Percentiles rank a stretch among this genome's conserved stretches.
Conservation (phyloP, 2,888 invertebrate genomes). For the Drosophila quinaria region DNA sequence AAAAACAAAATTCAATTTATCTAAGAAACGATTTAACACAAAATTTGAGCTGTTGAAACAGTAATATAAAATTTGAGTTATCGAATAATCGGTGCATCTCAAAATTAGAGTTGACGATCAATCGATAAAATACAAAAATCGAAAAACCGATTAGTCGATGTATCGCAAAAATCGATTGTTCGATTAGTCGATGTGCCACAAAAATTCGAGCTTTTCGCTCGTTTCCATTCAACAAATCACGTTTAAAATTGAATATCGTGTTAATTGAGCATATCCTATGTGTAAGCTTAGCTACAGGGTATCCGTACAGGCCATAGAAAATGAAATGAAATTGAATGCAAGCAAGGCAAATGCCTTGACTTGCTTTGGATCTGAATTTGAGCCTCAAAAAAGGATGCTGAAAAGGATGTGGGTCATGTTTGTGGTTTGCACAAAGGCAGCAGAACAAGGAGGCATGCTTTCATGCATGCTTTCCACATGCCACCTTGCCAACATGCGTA, state of each 20-base stretch:
- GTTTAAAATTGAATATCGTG: neutral
- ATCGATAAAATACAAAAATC: too few species aligned
- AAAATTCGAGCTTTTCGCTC: too few species aligned
- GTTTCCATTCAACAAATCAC: neutral
- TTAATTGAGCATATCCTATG: too few species aligned
- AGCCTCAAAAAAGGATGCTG: neutral
- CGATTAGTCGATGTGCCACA: too few species aligned
- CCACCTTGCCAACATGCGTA: constrained; percentile 10
- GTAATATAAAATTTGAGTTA: too few species aligned
- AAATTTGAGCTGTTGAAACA: too few species aligned
- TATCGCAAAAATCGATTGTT: too few species aligned
- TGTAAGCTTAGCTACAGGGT: constrained; percentile 13
- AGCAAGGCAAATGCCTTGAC: constrained; percentile 28
- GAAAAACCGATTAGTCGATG: too few species aligned
- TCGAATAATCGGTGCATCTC: too few species aligned
- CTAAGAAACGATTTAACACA: too few species aligned
- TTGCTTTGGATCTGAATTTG: neutral
- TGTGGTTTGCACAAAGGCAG: constrained; percentile 1
- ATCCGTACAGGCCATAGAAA: neutral
- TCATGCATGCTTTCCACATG: constrained; percentile 12
- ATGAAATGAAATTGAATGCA: constrained; percentile 37
- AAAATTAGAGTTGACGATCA: too few species aligned
- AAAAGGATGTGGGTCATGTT: constrained; percentile 2
- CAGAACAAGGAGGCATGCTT: neutral
- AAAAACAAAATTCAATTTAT: too few species aligned